Evolutionary conservation across 2,888 invertebrate genomes (phyloP).

Genomic region (Mimas tiliae): DNA sequence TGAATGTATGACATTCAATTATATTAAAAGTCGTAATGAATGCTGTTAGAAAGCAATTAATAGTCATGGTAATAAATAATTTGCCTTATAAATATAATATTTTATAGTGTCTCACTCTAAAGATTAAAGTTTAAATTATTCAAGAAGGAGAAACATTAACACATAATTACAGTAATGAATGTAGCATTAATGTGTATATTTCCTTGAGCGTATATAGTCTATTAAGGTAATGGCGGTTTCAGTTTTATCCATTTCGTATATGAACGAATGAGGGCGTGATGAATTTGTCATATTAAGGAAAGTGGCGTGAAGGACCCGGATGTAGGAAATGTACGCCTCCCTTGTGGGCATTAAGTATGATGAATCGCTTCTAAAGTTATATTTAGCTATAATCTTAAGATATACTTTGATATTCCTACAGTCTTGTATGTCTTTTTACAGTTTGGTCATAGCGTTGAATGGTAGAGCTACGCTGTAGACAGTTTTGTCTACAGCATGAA

Average conservation of each 20-base stretch:
- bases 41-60: not conserved
- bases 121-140: too few species aligned
- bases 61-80: not conserved
- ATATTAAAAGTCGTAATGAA: not conserved
- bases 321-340: not conserved
- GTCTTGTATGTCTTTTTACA: not conserved
- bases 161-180: too few species aligned
- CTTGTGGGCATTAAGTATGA: conserved; percentile 15
- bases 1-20: too few species aligned
- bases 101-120: too few species aligned
- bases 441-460: too few species aligned
- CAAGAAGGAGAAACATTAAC: too few species aligned
- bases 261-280: conserved; percentile 1
- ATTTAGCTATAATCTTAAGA: conserved; percentile 10
- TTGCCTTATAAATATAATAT: too few species aligned
- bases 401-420: not conserved
- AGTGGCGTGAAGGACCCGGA: not conserved
- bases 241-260: conserved; percentile 1
- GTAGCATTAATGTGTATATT: not conserved
- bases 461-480: too few species aligned
- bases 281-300: conserved; percentile 11
- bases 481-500: too few species aligned
- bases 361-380: conserved; percentile 14
- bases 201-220: not conserved
- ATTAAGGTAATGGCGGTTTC: not conserved